Evolutionary conservation across 1,140 invertebrate genomes (phyloP).

Genomic region (Trinorchestia longiramus): DNA sequence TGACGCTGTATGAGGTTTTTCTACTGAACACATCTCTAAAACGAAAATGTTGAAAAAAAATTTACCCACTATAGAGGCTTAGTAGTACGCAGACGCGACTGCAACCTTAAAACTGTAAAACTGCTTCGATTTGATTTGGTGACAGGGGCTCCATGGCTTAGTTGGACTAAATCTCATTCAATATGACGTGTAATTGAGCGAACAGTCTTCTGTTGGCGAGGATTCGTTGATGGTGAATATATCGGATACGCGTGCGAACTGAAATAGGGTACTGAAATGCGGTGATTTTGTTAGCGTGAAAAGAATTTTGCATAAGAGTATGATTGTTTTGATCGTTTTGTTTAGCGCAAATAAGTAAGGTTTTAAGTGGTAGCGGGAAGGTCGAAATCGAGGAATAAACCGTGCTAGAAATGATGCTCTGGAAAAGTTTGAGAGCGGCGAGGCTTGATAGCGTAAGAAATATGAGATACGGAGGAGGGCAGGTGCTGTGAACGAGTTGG

Average conservation of each 20-base stretch:
- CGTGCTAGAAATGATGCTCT: background rate
- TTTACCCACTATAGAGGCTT: background rate
- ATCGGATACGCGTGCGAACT: background rate
- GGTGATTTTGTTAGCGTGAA: background rate
- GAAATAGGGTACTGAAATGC: background rate
- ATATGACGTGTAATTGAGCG: background rate
- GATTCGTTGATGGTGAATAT: background rate
- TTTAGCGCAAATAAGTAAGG: background rate
- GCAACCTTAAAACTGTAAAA: background rate
- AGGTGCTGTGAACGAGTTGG: background rate
- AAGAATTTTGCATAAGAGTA: background rate
- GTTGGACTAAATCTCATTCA: background rate
- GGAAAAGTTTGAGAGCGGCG: background rate
- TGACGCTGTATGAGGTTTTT: background rate
- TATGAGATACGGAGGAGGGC: background rate
- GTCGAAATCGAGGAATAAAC: background rate
- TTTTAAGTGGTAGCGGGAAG: background rate
- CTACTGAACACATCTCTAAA: background rate
- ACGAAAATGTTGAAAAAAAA: background rate
- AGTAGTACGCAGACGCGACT: background rate
- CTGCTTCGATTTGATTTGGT: background rate
- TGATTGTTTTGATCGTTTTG: background rate
- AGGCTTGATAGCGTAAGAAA: background rate
- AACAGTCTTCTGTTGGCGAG: background rate
- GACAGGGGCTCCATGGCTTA: background rate